Evolutionary conservation across 2,888 invertebrate genomes (phyloP).

Genomic region (Sepiola atlantica): DNA sequence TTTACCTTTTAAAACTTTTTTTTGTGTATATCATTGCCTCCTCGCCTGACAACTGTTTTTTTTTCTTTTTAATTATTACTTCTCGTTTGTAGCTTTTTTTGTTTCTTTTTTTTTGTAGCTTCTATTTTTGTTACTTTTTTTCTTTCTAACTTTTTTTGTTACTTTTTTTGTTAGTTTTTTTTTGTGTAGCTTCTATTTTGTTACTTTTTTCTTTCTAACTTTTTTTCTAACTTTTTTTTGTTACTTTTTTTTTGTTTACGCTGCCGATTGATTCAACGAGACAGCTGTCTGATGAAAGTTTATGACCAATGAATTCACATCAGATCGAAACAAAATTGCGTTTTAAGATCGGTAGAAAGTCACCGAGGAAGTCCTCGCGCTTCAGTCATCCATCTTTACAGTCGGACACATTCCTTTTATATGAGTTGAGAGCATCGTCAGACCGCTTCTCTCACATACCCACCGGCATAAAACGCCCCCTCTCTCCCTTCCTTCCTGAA

Average conservation of each 20-base stretch:
- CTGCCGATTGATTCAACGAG: conserved; percentile 37
- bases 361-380: conserved; percentile 15
- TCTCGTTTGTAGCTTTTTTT: too few species aligned
- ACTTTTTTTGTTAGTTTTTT: too few species aligned
- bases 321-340: conserved; percentile 45
- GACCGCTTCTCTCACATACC: neutral
- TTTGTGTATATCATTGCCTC: too few species aligned
- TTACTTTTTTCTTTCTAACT: neutral
- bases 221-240: neutral
- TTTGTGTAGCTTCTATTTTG: too few species aligned
- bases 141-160: neutral
- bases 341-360: conserved; percentile 40
- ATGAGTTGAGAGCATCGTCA: neutral
- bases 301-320: conserved; percentile 45
- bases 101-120: neutral
- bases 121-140: too few species aligned
- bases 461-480: too few species aligned
- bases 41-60: neutral
- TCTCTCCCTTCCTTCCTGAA: too few species aligned
- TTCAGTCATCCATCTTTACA: conserved; percentile 38
- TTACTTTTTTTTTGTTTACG: neutral
- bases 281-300: conserved; percentile 43
- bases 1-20: too few species aligned
- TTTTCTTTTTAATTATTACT: too few species aligned
- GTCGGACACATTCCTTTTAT: conserved; percentile 38